Evolutionary conservation across 2,888 invertebrate genomes (phyloP), one percentile per base, ranked within the genome.

Genomic region (Mimas tiliae): DNA sequence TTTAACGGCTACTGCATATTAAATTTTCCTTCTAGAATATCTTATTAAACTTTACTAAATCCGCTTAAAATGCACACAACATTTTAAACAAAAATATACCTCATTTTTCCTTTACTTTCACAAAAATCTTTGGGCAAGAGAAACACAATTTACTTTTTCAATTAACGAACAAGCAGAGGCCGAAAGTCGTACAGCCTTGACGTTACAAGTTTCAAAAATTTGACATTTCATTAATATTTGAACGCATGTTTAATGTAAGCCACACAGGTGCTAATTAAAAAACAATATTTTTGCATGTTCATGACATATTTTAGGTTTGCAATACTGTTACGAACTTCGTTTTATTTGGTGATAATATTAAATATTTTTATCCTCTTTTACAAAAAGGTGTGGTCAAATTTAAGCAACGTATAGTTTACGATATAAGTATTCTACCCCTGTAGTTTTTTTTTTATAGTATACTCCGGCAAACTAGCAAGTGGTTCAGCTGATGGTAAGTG

Each of bases 141-240:
- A 58, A 58, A 58, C 58, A 58, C 58, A 58, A 42, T 58, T 64
- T 64, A 51, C 51, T 64, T 64, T 64, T 51, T 50, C 48, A 64
- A 64, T 64, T 64, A 51, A 50, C 63, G 51, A 48, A 51, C 63
- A 64, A 38, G 63, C 50, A 19, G 50, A 64, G 63, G 51, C 38
- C 38, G 38, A 51, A 51, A 21, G 63, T 64, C 51, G 38, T 50
- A 64, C 63, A 38, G 63, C 63, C 63, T 64, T 51, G 63, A 19
- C 16, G 55, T 42, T 42, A 42, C 42, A 58, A 58, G 58, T 58
- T 58, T 58, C 58, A 58, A 58, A 58, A 58, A 42, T 58, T 58
- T 58, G 58, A 58, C 58, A 58, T 42, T 58, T 58, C 58, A 58
- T 58, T 58, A 58, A 58, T 58, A 42, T 58, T 58, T 58, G 58